Base-by-base conservation (phyloP, 2,113 vertebrate species). In the Puma concolor region DNA sequence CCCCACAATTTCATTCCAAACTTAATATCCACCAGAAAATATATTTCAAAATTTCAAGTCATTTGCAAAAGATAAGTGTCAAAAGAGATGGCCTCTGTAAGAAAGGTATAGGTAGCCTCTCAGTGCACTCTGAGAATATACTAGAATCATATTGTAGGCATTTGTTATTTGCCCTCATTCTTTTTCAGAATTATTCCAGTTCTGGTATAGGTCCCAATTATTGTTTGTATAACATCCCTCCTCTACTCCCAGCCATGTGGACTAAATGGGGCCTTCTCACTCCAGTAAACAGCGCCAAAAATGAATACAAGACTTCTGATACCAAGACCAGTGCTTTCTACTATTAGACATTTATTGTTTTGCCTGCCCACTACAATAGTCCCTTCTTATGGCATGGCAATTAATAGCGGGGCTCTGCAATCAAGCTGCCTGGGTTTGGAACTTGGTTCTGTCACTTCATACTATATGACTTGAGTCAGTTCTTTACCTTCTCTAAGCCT, bases 1-100 rank as follows among this genome's bases (percentile, higher is more conserved):
- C 97, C 31, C 0, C 87, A 97, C 81, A 97, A 97, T 84, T 98
- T 98, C 13, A 3, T 97, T 98, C 95, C 91, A 98, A 98, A 98
- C 98, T 87, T 97, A 98, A 98, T 94, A 98, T 79, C 64, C 74
- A 92, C 92, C 79, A 93, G 96, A 98, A 98, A 98, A 98, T 93
- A 91, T 96, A 95, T 97, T 97, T 96, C 93, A 90, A 96, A 98
- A 98, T 95, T 88, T 97, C 95, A 97, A 97, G 93, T 91, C 0
- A 97, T 98, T 95, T 98, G 33, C 87, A 97, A 96, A 98, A 96
- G 76, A 94, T 1, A 90, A 90, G 38, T 89, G 4, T 54, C 63
- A 94, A 38, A 97, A 96, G 94, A 57, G 50, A 91, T n/a, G 48
- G 85, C 11, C 93, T 91, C 80, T 88, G 7, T n/a, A 63, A n/a